Evolutionary conservation across 2,888 invertebrate genomes (phyloP), one percentile per base, ranked within the genome.

Genomic region (Onchidella celtica): DNA sequence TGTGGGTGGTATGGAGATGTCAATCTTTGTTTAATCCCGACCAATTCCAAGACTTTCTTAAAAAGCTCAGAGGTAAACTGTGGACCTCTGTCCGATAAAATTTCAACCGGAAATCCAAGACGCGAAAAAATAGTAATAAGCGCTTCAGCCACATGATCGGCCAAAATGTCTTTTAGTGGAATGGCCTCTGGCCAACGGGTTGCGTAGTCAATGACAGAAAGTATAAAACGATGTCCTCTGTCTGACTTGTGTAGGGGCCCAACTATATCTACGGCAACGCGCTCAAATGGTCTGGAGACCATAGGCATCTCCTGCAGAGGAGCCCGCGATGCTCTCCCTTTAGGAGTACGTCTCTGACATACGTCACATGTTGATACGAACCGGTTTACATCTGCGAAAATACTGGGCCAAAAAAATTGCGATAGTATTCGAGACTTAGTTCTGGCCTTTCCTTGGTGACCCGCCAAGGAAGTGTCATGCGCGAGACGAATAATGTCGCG

Each of bases 1-100:
- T 76, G 59, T 1, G 86, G 85, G 78, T 88, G 85, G 55, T 85
- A 86, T n/a, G 84, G 85, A 6, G n/a, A n/a, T n/a, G n/a, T n/a
- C n/a, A n/a, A n/a, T n/a, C n/a, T n/a, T n/a, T n/a, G n/a, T n/a
- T n/a, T n/a, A n/a, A n/a, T n/a, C n/a, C n/a, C n/a, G n/a, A n/a
- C n/a, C n/a, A n/a, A n/a, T n/a, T n/a, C n/a, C 27, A 34, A 57
- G 27, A 84, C 74, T 36, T 77, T 55, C 59, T 34, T 27, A 70
- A 70, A 79, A 11, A 82, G n/a, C 14, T 79, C 72, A 36, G 68
- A 65, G n/a, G 63, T 73, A 73, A 82, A 73, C 38, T 78, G 85
- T 6, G 82, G 70, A 17, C 73, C 73, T 27, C 40, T n/a, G 32
- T 73, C 73, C 14, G 57, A 29, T 9, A 73, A 27, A 4, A 86